Base-by-base conservation (phyloP, 2,888 invertebrate genomes). In the Lepidonotus clava region DNA sequence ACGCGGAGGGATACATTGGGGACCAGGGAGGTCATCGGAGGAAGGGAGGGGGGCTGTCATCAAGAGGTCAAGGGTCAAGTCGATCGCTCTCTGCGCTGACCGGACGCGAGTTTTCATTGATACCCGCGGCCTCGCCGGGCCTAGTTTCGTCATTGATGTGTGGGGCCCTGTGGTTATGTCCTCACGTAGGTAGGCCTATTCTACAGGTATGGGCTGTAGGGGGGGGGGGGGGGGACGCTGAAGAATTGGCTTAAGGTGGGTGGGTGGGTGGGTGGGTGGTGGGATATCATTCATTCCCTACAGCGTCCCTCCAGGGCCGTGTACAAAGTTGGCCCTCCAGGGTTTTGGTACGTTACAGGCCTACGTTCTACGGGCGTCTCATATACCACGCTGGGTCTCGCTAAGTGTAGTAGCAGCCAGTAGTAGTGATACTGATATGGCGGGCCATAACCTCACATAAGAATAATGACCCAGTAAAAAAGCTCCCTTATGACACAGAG, bases 151-250 rank as follows among this genome's bases (percentile, higher is more conserved):
- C n/a, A n/a, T n/a, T n/a, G n/a, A n/a, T n/a, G n/a, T 11, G 61
- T 32, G 61, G 61, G 61, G 61, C 61, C 61, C 61, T 61, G 61
- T 56, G n/a, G 56, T 56, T 56, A 8, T n/a, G 56, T 56, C 56
- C 18, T n/a, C 56, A 56, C n/a, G 56, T 61, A 61, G 61, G 61
- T 61, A 61, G 28, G 61, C 24, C 61, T n/a, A n/a, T n/a, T n/a
- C n/a, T 14, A 61, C 28, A 11, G 28, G n/a, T n/a, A n/a, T n/a
- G n/a, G n/a, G n/a, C n/a, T n/a, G n/a, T n/a, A n/a, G n/a, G n/a
- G n/a, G n/a, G n/a, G n/a, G n/a, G n/a, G n/a, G n/a, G n/a, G n/a
- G n/a, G n/a, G n/a, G n/a, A n/a, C n/a, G n/a, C n/a, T n/a, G n/a
- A n/a, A n/a, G n/a, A n/a, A n/a, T n/a, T n/a, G n/a, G n/a, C n/a